phyloP scores from a whole-genome alignment of 2,113 vertebrate genomes.

The Platichthys stellatus region DNA sequence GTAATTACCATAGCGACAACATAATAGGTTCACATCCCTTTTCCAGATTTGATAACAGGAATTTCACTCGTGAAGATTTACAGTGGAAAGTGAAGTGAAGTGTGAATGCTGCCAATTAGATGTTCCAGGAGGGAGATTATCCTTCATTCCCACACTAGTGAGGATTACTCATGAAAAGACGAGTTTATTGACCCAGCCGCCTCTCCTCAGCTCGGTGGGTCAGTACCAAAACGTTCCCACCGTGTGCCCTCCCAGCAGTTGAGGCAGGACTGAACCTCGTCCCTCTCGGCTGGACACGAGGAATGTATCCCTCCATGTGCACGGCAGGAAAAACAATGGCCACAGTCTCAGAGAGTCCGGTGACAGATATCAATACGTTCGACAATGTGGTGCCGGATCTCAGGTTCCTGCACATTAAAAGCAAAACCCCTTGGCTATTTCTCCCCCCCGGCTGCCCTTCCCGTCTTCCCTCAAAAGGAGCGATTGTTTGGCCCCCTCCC shows the following conservation, averaged over 20 bases:
- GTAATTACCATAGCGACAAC: background rate
- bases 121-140: conserved; percentile 35
- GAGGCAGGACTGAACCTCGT: conserved; percentile 7
- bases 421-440: conserved; percentile 50
- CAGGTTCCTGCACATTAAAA: conserved; percentile 53
- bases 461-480: conserved; percentile 45
- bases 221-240: conserved; percentile 43
- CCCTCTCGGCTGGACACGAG: conserved; percentile 46
- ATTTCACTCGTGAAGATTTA: conserved; percentile 19
- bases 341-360: conserved; percentile 31
- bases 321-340: conserved; percentile 58
- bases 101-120: conserved; percentile 25
- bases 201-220: conserved; percentile 22
- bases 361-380: conserved; percentile 61
- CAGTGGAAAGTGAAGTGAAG: conserved; percentile 11
- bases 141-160: background rate
- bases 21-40: conserved; percentile 9
- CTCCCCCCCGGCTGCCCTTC: conserved; percentile 2
- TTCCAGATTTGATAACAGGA: conserved; percentile 23
- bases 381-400: conserved; percentile 46
- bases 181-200: conserved; percentile 4
- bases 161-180: background rate
- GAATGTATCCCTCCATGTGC: conserved; percentile 17
- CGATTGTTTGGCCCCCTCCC: conserved; percentile 64
- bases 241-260: conserved; percentile 21